Evolutionary conservation across 2,888 invertebrate genomes (phyloP).

Genomic region (Campaea margaritaria): DNA sequence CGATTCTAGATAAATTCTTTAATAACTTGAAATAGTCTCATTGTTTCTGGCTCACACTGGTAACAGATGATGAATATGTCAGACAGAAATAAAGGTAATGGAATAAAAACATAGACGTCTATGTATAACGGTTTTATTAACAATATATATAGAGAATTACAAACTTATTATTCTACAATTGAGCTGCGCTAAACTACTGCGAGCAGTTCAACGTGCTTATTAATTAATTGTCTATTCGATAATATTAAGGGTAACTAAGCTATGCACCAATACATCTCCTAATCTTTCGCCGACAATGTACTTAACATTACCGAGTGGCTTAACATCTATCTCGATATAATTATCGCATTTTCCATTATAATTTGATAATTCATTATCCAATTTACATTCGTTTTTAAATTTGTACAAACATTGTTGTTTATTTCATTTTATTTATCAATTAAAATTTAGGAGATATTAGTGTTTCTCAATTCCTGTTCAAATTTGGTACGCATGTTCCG

Average conservation of each 20-base stretch:
- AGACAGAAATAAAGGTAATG: not conserved
- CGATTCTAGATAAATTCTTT: slow-evolving; percentile 18
- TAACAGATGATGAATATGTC: no score
- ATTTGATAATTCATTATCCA: slow-evolving; percentile 45
- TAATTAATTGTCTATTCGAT: slow-evolving; percentile 43
- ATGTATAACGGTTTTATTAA: slow-evolving; percentile 85
- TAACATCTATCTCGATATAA: slow-evolving; percentile 32
- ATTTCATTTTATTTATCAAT: slow-evolving; percentile 48
- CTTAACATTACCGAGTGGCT: slow-evolving; percentile 25
- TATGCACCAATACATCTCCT: slow-evolving; percentile 69
- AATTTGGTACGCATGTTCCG: slow-evolving; percentile 56
- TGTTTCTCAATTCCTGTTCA: slow-evolving; percentile 71
- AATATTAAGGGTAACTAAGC: slow-evolving; percentile 55
- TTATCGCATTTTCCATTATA: slow-evolving; percentile 41
- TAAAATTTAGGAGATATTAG: slow-evolving; percentile 46
- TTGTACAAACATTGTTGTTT: slow-evolving; percentile 59
- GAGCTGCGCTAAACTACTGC: slow-evolving; percentile 84
- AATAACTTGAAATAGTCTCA: slow-evolving; percentile 3
- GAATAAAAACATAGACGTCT: slow-evolving; percentile 55
- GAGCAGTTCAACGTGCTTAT: slow-evolving; percentile 82
- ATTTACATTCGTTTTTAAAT: slow-evolving; percentile 52
- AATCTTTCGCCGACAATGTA: slow-evolving; percentile 37
- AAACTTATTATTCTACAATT: slow-evolving; percentile 82
- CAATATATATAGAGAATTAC: slow-evolving; percentile 85
- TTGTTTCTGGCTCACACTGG: not conserved